These are phyloP conservation scores for Andrena bucephala DNA, from an alignment of 2,888 invertebrate genomes.

Conservation along the genomic window DNA sequence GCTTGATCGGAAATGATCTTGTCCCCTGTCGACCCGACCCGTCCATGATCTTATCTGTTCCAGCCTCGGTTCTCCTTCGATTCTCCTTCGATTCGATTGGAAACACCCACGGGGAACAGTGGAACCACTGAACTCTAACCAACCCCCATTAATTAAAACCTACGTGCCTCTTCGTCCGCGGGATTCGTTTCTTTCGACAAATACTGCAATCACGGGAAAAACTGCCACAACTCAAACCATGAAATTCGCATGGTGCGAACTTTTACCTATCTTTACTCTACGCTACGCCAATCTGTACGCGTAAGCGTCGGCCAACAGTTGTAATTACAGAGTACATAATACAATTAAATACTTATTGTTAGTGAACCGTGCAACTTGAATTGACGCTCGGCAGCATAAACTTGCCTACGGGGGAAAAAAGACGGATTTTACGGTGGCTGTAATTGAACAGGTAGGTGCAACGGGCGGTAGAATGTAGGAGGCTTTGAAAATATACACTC, in stretches of 20 bases:
- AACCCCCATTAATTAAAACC: too few relatives aligned
- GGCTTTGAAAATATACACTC: constrained; percentile 58
- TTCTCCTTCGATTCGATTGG: constrained; percentile 30
- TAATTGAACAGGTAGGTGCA: background rate
- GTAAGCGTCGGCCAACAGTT: background rate
- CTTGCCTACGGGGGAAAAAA: too few relatives aligned
- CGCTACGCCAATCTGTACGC: background rate
- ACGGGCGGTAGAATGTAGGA: background rate
- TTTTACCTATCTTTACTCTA: too few relatives aligned
- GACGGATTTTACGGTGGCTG: too few relatives aligned
- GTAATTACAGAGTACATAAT: background rate
- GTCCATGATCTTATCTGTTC: constrained; percentile 32
- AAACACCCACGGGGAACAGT: constrained; percentile 7
- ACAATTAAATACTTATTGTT: background rate
- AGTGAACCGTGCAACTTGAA: background rate
- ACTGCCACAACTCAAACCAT: background rate
- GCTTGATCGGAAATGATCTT: constrained; percentile 21
- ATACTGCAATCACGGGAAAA: background rate
- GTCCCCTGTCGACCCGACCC: constrained; percentile 2
- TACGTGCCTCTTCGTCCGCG: too few relatives aligned
- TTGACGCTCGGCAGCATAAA: too few relatives aligned
- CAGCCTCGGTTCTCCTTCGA: constrained; percentile 21
- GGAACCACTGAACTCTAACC: background rate
- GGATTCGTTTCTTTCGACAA: too few relatives aligned
- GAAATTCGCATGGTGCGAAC: too few relatives aligned